A percentile compares a stretch with the other conserved stretches of the same genome.
Conservation (phyloP, 2,113 vertebrate genomes). For the Nothocercus nigrocapillus region DNA sequence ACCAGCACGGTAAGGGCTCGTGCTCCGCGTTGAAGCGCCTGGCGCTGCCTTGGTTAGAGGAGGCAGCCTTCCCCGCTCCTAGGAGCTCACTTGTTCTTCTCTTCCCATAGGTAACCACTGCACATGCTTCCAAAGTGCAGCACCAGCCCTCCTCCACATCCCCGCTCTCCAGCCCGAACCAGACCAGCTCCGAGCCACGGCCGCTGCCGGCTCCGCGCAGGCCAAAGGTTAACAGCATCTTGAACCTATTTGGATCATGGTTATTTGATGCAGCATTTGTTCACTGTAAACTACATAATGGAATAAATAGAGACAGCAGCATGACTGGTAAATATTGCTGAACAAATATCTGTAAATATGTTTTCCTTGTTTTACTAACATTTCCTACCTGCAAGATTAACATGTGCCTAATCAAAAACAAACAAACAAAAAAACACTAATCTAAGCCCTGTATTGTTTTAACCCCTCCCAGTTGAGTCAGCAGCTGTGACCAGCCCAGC, state of each 20-base stretch:
- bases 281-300: slow-evolving; percentile 97
- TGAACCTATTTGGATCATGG: slow-evolving; percentile 97
- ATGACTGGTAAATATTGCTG: slow-evolving; percentile 91
- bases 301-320: slow-evolving; percentile 93
- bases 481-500: neutral
- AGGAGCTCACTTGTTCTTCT: slow-evolving; percentile 36
- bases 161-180: slow-evolving; percentile 92
- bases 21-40: neutral
- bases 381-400: slow-evolving; percentile 89
- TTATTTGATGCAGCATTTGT: slow-evolving; percentile 95
- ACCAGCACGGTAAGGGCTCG: slow-evolving; percentile 85
- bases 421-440: neutral
- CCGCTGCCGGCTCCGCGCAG: slow-evolving; percentile 91
- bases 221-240: slow-evolving; percentile 97
- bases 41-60: neutral
- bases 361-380: slow-evolving; percentile 63
- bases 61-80: neutral
- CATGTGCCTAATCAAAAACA: neutral
- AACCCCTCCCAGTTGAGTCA: slow-evolving; percentile 70
- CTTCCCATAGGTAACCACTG: slow-evolving; percentile 80
- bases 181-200: slow-evolving; percentile 91
- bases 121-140: slow-evolving; percentile 88
- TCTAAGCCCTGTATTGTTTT: slow-evolving; percentile 60
- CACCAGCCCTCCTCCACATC: slow-evolving; percentile 89
- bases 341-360: slow-evolving; percentile 30